Percentiles rank a stretch among this genome's conserved stretches.
Conservation (phyloP, 2,888 invertebrate species). For the Poecilobothrus nobilitatus region DNA sequence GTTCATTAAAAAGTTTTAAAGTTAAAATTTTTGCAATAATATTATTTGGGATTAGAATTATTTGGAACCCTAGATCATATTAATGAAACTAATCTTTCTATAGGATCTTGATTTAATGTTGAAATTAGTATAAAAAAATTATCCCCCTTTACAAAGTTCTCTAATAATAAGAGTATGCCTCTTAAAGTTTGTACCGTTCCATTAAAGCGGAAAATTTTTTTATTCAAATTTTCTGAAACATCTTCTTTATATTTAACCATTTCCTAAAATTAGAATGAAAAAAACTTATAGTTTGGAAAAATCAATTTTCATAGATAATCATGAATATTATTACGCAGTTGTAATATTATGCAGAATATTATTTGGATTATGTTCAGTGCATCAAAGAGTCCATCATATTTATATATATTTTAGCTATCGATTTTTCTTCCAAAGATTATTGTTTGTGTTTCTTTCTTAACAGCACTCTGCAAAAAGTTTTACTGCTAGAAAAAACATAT, state of each 20-base stretch:
- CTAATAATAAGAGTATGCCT: slow-evolving; percentile 11
- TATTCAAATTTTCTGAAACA: neutral
- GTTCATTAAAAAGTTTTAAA: no score
- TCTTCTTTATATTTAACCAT: slow-evolving; percentile 11
- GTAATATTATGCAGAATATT: slow-evolving; percentile 10
- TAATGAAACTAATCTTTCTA: slow-evolving; percentile 14
- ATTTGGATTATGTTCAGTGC: slow-evolving; percentile 17
- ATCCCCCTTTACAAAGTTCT: slow-evolving; percentile 10
- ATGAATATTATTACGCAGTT: slow-evolving; percentile 8
- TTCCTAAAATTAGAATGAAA: slow-evolving; percentile 10
- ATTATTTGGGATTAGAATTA: slow-evolving; percentile 10
- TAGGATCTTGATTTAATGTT: slow-evolving; percentile 14
- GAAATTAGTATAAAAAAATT: no score
- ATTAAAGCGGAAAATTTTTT: slow-evolving; percentile 9
- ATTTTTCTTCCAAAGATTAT: no score
- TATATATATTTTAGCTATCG: no score
- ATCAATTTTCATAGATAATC: slow-evolving; percentile 9
- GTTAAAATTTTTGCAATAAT: slow-evolving; percentile 5
- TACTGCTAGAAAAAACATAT: no score
- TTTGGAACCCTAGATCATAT: slow-evolving; percentile 15
- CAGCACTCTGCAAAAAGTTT: no score
- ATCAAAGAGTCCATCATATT: slow-evolving; percentile 16
- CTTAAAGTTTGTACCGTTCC: slow-evolving; percentile 15
- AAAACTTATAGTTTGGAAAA: neutral
- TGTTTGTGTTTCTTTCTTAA: no score